Base-by-base conservation (phyloP, 2,797 vertebrate species). In the Peromyscus eremicus region DNA sequence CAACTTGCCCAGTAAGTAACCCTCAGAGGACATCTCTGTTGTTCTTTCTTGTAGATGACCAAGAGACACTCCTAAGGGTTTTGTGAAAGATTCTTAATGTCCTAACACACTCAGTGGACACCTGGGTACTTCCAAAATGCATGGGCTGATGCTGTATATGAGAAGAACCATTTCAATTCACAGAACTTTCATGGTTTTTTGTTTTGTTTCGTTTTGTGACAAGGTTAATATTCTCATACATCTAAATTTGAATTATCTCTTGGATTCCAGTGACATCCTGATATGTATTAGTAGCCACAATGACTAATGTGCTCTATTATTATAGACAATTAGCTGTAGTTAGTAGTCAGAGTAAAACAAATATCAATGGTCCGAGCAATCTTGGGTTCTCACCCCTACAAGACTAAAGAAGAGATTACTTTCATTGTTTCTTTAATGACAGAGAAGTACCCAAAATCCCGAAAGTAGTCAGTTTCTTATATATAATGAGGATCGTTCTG, bases 241-340 rank as follows among this genome's bases (percentile, higher is more conserved):
- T 66, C 60, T 16, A 83, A 85, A 46, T 83, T 89, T 64, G 60
- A 52, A 60, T 27, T 43, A 23, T 62, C 95, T 79, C 60, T 82
- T 49, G 77, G 73, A 92, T 91, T 43, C 77, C 94, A 55, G 77
- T 79, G 92, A 92, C 4, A 75, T 83, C 89, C n/a, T 80, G n/a
- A 68, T 3, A n/a, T 40, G 75, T 25, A 86, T 73, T 62, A 96
- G 77, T 34, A 60, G 40, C 40, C 34, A 89, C 29, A 5, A n/a
- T 49, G n/a, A 85, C 79, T 89, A 84, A 93, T 68, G 71, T 81
- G 70, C 49, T 73, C 43, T 82, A 46, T 49, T 81, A 52, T 16
- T 81, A 21, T 23, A 77, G 77, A 32, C 66, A 29, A 23, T 34
- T 13, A 75, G n/a, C 81, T 57, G 92, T 37, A 60, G 25, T 62